These are phyloP conservation scores for Tipula confusa DNA, from an alignment of 2,888 invertebrate genomes.

Conservation along the genomic window DNA sequence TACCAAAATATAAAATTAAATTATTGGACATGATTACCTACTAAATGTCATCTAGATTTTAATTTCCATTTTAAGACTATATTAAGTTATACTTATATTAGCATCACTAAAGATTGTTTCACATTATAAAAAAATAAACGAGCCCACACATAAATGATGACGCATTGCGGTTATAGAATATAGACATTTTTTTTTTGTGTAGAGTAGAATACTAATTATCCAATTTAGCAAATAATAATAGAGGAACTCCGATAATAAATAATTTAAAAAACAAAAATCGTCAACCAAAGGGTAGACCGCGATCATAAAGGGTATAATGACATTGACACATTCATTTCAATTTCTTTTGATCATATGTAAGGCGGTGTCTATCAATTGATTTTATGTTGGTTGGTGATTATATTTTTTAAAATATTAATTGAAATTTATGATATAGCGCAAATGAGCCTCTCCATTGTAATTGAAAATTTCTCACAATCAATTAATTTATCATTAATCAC, in stretches of 20 bases:
- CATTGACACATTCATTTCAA: background rate
- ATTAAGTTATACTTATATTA: too few species aligned
- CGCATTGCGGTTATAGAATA: background rate
- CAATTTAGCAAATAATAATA: background rate
- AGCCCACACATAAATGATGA: background rate
- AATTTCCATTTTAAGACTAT: too few species aligned
- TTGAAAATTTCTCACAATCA: background rate
- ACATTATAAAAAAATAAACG: background rate
- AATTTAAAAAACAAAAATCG: background rate
- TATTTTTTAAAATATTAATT: background rate
- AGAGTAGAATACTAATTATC: background rate
- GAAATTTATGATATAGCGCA: background rate
- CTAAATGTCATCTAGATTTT: too few species aligned
- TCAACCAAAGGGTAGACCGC: background rate
- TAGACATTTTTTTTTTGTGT: background rate
- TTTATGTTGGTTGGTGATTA: background rate
- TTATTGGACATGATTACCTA: too few species aligned
- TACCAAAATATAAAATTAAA: too few species aligned
- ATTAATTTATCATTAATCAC: conserved; percentile 7
- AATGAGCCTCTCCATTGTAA: background rate
- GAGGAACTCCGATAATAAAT: background rate
- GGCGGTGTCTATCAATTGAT: background rate
- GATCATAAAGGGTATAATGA: background rate
- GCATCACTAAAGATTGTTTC: too few species aligned
- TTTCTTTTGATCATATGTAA: background rate